phyloP scores from a whole-genome alignment of 2,797 vertebrate genomes.

The Botia almorhae region DNA sequence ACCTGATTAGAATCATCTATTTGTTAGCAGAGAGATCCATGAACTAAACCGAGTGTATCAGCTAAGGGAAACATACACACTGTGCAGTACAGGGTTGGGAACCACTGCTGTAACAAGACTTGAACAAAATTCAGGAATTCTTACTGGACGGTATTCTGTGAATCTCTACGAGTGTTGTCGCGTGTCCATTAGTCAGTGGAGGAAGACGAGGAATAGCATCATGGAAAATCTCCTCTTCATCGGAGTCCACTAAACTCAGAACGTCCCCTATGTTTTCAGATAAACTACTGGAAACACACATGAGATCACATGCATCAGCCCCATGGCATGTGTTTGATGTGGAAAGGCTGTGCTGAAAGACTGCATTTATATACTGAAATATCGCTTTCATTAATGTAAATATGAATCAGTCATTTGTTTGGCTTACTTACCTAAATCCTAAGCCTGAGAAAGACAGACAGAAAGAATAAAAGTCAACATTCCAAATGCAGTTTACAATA shows the following conservation, averaged over 20 bases:
- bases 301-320: neutral
- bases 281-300: constrained; percentile 58
- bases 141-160: constrained; percentile 76
- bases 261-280: constrained; percentile 75
- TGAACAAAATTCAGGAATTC: constrained; percentile 13
- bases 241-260: constrained; percentile 90
- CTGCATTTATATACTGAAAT: neutral
- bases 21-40: too few species aligned
- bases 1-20: too few species aligned
- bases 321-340: neutral
- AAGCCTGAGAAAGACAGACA: constrained; percentile 64
- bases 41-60: too few species aligned
- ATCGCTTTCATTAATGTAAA: neutral
- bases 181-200: constrained; percentile 65
- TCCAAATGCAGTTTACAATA: neutral
- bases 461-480: neutral
- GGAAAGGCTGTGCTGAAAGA: neutral
- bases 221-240: constrained; percentile 81
- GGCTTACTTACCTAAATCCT: constrained; percentile 72
- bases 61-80: too few species aligned
- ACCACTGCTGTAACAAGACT: too few species aligned
- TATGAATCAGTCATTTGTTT: neutral
- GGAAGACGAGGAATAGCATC: constrained; percentile 73
- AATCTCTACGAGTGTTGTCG: constrained; percentile 76
- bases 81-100: too few species aligned